A percentile compares a stretch with the other conserved stretches of the same genome.
Conservation (phyloP, 2,113 vertebrate species). For the Excalfactoria chinensis region DNA sequence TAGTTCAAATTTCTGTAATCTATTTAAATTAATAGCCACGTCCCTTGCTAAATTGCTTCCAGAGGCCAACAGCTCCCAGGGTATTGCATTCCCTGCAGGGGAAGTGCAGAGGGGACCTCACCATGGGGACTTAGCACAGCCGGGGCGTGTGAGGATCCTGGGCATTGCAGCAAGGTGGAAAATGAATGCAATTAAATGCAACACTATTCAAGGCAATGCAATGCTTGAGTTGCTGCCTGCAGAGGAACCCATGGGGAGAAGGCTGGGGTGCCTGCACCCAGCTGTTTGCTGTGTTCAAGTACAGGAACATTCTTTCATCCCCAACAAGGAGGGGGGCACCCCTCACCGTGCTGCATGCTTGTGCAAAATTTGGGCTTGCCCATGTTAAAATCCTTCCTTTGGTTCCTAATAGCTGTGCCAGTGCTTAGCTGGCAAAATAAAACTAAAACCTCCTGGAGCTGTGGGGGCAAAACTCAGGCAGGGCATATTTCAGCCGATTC, state of each 20-base stretch:
- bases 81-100: conserved; percentile 30
- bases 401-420: background rate
- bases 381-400: conserved; percentile 4
- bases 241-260: background rate
- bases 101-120: background rate
- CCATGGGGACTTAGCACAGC: fast-evolving
- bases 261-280: background rate
- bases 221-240: background rate
- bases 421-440: background rate
- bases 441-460: background rate
- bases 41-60: conserved; percentile 71
- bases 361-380: background rate
- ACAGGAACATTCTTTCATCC: background rate
- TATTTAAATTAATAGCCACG: conserved; percentile 73
- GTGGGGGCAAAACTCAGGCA: background rate
- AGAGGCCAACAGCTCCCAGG: conserved; percentile 58
- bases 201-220: too few species aligned
- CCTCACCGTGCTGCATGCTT: fast-evolving
- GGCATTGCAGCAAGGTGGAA: fast-evolving
- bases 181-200: background rate
- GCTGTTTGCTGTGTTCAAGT: fast-evolving
- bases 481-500: background rate
- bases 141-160: background rate
- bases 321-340: background rate
- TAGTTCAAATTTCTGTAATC: conserved; percentile 76